Conservation (phyloP, 2,888 invertebrate genomes). For the Drosophila sordidula region DNA sequence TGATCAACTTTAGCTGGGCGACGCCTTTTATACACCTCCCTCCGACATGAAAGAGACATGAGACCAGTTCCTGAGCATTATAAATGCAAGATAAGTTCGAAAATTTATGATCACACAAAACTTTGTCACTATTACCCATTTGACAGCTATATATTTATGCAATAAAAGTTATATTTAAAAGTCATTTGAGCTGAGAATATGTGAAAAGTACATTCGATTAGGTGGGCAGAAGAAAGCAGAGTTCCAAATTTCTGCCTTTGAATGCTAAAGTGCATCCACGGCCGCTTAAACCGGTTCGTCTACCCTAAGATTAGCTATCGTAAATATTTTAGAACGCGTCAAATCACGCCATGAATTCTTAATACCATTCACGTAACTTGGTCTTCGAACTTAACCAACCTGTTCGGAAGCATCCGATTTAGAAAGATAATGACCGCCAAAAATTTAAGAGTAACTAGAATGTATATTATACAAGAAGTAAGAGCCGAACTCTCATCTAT, state of each 20-base stretch:
- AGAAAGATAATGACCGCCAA: neutral
- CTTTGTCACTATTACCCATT: neutral
- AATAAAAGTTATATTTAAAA: too few species aligned
- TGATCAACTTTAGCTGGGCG: slow-evolving; percentile 17
- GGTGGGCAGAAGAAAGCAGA: neutral
- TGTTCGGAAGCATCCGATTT: neutral
- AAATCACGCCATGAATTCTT: neutral
- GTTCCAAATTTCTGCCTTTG: neutral
- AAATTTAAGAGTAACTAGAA: neutral
- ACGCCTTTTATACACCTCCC: slow-evolving; percentile 39
- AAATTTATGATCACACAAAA: neutral
- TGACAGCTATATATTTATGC: too few species aligned
- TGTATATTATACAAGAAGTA: neutral
- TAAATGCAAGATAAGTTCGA: neutral
- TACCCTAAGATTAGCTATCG: neutral
- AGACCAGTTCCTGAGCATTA: neutral
- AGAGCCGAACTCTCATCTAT: neutral
- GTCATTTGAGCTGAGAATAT: neutral
- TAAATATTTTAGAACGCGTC: neutral
- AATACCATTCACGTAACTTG: neutral
- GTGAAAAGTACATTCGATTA: neutral
- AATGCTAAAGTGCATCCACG: slow-evolving; percentile 2
- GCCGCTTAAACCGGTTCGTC: neutral
- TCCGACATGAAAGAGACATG: neutral
- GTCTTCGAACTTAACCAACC: neutral